These are phyloP conservation scores for Lampris megalopsis DNA, from an alignment of 2,113 vertebrate genomes.

Conservation along the genomic window DNA sequence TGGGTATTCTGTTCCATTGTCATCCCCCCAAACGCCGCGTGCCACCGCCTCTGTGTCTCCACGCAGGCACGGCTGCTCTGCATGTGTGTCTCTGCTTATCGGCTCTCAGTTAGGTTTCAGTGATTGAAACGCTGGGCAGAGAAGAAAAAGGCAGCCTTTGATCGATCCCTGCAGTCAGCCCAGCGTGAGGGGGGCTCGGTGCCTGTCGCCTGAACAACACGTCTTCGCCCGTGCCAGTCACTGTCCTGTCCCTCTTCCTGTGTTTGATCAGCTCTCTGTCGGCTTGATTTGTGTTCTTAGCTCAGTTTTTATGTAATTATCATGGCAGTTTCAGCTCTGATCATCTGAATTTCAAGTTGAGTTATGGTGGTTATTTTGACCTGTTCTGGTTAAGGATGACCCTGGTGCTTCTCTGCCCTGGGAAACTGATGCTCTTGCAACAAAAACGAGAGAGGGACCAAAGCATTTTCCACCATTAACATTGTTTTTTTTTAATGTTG, in stretches of 20 bases:
- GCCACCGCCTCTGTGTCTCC: background rate
- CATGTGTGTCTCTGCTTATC: slow-evolving; percentile 23
- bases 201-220: slow-evolving; percentile 40
- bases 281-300: slow-evolving; percentile 2
- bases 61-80: slow-evolving; percentile 13
- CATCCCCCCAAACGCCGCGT: slow-evolving; percentile 24
- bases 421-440: background rate
- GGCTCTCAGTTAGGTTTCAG: slow-evolving; percentile 62
- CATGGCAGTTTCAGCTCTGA: slow-evolving; percentile 13
- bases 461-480: background rate
- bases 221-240: slow-evolving; percentile 15
- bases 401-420: background rate
- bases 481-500: background rate
- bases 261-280: slow-evolving; percentile 24
- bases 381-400: background rate
- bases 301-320: background rate
- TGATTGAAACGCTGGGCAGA: slow-evolving; percentile 51
- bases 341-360: slow-evolving; percentile 4
- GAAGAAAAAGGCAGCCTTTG: slow-evolving; percentile 42
- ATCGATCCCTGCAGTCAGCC: slow-evolving; percentile 63
- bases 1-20: slow-evolving; percentile 37
- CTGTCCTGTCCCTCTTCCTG: slow-evolving; percentile 8
- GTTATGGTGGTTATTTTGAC: slow-evolving; percentile 17
- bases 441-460: background rate
- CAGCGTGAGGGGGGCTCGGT: slow-evolving; percentile 35